These are phyloP conservation scores for Tylochromis polylepis DNA, from an alignment of 2,113 vertebrate species.

Conservation along the genomic window DNA sequence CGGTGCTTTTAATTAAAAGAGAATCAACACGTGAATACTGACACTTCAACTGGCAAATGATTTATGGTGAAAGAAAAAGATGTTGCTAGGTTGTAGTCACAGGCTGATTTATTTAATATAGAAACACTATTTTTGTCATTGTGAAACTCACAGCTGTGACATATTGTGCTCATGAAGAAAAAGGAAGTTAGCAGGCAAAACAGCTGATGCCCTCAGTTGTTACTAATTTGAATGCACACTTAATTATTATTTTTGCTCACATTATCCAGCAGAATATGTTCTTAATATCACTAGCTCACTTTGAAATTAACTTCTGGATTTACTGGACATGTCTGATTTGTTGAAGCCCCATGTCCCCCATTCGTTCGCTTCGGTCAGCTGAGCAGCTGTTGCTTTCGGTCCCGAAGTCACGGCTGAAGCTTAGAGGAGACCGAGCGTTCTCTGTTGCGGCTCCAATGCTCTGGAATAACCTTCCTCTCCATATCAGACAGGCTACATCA, in stretches of 20 bases:
- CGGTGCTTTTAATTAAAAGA: neutral
- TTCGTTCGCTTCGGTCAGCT: no score
- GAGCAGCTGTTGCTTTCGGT: no score
- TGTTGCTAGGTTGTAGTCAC: neutral
- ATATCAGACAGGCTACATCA: no score
- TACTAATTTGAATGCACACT: neutral
- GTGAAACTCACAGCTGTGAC: neutral
- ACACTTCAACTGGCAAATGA: neutral
- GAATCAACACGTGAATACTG: neutral
- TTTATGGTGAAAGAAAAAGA: neutral
- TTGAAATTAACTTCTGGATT: neutral
- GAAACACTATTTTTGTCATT: neutral
- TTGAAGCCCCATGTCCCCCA: no score
- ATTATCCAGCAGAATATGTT: neutral
- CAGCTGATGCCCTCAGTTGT: neutral
- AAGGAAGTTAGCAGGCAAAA: neutral
- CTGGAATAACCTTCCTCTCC: no score
- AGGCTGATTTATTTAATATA: neutral
- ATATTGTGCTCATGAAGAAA: neutral
- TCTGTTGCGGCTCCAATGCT: no score
- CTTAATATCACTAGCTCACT: neutral
- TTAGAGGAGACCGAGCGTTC: no score
- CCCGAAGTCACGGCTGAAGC: no score
- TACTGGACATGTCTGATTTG: neutral
- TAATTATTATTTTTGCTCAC: neutral